Evolutionary conservation across 2,113 vertebrate genomes (phyloP), one percentile per base, ranked within the genome.

Genomic region (Xiphophorus couchianus): DNA sequence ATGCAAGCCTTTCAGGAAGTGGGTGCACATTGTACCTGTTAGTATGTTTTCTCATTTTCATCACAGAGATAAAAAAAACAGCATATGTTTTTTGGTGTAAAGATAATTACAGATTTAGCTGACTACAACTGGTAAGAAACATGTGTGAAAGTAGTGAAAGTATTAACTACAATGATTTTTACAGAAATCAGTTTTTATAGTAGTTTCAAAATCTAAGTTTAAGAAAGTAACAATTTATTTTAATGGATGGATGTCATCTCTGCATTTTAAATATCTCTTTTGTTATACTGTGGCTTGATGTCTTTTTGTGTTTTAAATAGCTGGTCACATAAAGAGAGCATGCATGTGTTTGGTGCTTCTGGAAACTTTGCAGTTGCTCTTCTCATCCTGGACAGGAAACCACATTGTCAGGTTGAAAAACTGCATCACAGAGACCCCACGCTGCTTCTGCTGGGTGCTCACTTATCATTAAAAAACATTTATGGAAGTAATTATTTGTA

Each of bases 361-460:
- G 22, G 44, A 51, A 71, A 66, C 37, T n/a, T 71, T 42, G 27
- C 10, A 14, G 6, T 29, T 27, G 39, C 14, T 12, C 37, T 68
- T 42, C 15, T 19, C 2, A 14, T 12, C 0, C 61, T 30, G n/a
- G 76, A 83, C 77, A 86, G 80, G 84, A 86, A 83, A 64, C 48
- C 42, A n/a, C 29, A 44, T 28, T 48, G 4, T 25, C 65, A 33
- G 8, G 54, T 5, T 66, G 30, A 44, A 71, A 71, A 9, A n/a
- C 12, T 11, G 10, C 17, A 2, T 22, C 2, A 28, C 31, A 31
- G 4, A 31, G 5, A 37, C 19, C 7, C 37, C 0, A 60, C 28
- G n/a, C 29, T 17, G 42, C 9, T 61, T 76, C 69, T 62, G 30
- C 65, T 5, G 30, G n/a, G 3, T 14, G 62, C 51, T 25, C 14